phyloP scores from a whole-genome alignment of 2,797 vertebrate species.

The Choloepus didactylus region DNA sequence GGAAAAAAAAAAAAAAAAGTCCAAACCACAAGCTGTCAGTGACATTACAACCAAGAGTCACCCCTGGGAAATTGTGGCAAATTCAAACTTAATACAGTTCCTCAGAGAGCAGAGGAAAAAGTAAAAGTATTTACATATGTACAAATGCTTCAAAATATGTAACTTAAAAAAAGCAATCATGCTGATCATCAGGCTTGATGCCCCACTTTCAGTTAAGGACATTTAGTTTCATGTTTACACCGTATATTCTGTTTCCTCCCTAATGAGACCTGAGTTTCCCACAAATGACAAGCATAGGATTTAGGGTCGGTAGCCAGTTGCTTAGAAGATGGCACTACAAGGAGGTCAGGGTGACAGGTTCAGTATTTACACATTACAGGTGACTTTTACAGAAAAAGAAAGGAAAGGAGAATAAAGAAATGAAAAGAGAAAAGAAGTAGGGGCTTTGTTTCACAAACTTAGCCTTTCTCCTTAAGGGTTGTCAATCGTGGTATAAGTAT shows the following conservation, averaged over 20 bases:
- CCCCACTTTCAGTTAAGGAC: neutral
- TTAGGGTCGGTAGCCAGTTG: neutral
- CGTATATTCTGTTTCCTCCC: neutral
- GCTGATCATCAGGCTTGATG: neutral
- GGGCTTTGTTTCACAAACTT: neutral
- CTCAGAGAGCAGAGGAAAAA: constrained; percentile 68
- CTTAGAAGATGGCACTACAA: neutral
- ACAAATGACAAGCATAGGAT: neutral
- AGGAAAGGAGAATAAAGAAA: no score
- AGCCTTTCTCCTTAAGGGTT: neutral
- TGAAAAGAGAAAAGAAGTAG: neutral
- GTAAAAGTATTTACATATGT: constrained; percentile 35
- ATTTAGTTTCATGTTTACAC: neutral
- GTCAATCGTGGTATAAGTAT: neutral
- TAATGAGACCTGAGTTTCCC: neutral
- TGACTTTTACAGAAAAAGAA: neutral
- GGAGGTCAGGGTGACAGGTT: constrained; percentile 38
- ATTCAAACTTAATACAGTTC: constrained; percentile 47
- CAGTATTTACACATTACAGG: neutral
- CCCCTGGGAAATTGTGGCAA: constrained; percentile 31
- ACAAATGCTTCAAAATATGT: neutral
- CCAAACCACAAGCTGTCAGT: constrained; percentile 82
- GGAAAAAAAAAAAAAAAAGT: constrained; percentile 44
- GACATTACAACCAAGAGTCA: constrained; percentile 68
- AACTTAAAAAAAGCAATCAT: neutral